phyloP scores from a whole-genome alignment of 2,797 vertebrate species.

The Tapera naevia region DNA sequence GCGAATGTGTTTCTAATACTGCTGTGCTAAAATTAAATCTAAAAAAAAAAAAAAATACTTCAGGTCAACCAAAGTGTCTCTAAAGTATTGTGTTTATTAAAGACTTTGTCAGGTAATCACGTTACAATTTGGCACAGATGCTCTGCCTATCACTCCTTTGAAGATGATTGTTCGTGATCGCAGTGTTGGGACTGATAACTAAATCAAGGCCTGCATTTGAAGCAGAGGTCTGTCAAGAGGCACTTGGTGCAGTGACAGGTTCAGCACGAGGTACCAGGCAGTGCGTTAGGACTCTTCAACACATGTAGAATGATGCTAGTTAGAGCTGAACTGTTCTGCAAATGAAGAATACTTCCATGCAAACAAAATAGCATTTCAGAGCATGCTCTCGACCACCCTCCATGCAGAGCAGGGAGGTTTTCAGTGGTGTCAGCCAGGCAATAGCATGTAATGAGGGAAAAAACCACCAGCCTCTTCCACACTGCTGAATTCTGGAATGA shows the following conservation, averaged over 20 bases:
- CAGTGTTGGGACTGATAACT: conserved; percentile 6
- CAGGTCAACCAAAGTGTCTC: neutral
- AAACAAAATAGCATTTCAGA: rapidly evolving
- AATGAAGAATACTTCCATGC: neutral
- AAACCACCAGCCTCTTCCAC: neutral
- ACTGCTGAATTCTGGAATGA: neutral
- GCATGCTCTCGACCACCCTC: rapidly evolving
- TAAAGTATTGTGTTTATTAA: conserved; percentile 47
- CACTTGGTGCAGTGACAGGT: conserved; percentile 15
- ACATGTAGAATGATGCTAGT: neutral
- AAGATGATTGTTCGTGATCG: conserved; percentile 11
- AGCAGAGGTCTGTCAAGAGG: neutral
- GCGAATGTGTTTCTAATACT: neutral
- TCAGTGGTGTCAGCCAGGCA: neutral
- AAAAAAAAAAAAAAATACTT: neutral
- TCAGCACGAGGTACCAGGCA: neutral
- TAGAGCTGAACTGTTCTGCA: neutral
- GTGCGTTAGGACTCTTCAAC: neutral
- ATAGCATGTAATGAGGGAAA: neutral
- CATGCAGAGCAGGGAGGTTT: neutral
- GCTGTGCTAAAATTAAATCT: conserved; percentile 31
- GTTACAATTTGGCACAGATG: conserved; percentile 14
- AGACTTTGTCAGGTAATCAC: neutral
- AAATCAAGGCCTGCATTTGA: neutral
- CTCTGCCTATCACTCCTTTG: conserved; percentile 17